Conservation (phyloP, 2,888 invertebrate genomes). For the Drosophila subquinaria region DNA sequence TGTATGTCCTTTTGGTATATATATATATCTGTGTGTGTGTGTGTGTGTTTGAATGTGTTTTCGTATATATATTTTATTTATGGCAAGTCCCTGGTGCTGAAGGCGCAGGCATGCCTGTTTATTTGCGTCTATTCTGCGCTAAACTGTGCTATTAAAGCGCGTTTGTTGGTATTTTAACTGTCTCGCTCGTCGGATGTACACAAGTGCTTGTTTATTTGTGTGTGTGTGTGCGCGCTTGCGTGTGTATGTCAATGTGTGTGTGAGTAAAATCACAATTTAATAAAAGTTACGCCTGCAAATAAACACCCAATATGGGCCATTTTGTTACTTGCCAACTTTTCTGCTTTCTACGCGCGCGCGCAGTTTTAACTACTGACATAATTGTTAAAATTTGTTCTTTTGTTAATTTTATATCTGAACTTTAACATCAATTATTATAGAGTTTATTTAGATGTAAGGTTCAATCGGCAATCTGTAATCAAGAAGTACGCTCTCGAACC, state of each 20-base stretch:
- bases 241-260: slow-evolving; percentile 3
- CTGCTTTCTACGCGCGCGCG: slow-evolving; percentile 40
- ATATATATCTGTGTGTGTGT: slow-evolving; percentile 35
- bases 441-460: slow-evolving; percentile 8
- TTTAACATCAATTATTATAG: slow-evolving; percentile 58
- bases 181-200: slow-evolving; percentile 58
- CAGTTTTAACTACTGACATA: slow-evolving; percentile 11
- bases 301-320: slow-evolving; percentile 59
- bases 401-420: slow-evolving; percentile 10
- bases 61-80: slow-evolving; percentile 51
- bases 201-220: slow-evolving; percentile 29
- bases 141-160: slow-evolving; percentile 80
- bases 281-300: slow-evolving; percentile 79
- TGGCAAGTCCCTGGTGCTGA: slow-evolving; percentile 63
- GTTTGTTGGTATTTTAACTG: slow-evolving; percentile 78
- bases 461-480: slow-evolving; percentile 13
- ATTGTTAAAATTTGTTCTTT: slow-evolving; percentile 3
- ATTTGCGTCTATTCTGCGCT: slow-evolving; percentile 81
- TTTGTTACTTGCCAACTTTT: slow-evolving; percentile 10
- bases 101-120: slow-evolving; percentile 70
- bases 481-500: not conserved
- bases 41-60: slow-evolving; percentile 2
- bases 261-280: slow-evolving; percentile 78
- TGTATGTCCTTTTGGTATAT: slow-evolving; percentile 16
- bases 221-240: slow-evolving; percentile 2